Conservation (phyloP, 2,797 vertebrate genomes). For the Melanotaenia parkinsoni region DNA sequence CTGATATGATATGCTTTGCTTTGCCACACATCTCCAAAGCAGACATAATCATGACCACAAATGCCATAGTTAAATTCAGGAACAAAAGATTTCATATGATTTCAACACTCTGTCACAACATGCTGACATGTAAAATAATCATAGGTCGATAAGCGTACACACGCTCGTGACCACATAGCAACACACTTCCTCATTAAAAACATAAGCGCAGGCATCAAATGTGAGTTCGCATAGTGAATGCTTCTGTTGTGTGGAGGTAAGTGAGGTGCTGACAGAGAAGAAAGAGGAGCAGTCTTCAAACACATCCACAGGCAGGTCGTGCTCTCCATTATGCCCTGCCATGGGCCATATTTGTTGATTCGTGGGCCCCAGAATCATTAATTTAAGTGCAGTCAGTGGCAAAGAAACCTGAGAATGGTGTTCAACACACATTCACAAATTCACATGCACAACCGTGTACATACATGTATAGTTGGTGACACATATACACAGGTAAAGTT, state of each 20-base stretch:
- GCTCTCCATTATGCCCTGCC: constrained; percentile 70
- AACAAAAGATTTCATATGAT: constrained; percentile 42
- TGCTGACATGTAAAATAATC: constrained; percentile 70
- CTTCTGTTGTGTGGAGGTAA: constrained; percentile 71
- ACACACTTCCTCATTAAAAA: constrained; percentile 66
- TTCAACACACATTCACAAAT: constrained; percentile 39
- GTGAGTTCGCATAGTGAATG: constrained; percentile 70
- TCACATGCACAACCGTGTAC: constrained; percentile 34
- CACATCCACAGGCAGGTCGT: constrained; percentile 72
- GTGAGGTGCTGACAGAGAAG: constrained; percentile 81
- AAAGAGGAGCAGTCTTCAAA: constrained; percentile 78
- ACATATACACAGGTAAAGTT: constrained; percentile 27
- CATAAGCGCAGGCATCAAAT: constrained; percentile 46
- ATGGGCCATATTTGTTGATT: constrained; percentile 81
- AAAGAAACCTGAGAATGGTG: constrained; percentile 77
- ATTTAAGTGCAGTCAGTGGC: constrained; percentile 77
- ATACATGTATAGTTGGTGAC: constrained; percentile 38
- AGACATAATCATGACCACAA: constrained; percentile 23
- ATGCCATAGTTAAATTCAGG: constrained; percentile 31
- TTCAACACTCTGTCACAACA: constrained; percentile 63
- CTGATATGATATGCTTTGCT: constrained; percentile 50
- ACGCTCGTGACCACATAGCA: constrained; percentile 50
- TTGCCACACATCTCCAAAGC: constrained; percentile 48
- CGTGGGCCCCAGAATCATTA: constrained; percentile 80
- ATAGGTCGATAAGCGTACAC: constrained; percentile 57